Conservation (phyloP, 2,888 invertebrate genomes). For the Meghimatium bilineatum region DNA sequence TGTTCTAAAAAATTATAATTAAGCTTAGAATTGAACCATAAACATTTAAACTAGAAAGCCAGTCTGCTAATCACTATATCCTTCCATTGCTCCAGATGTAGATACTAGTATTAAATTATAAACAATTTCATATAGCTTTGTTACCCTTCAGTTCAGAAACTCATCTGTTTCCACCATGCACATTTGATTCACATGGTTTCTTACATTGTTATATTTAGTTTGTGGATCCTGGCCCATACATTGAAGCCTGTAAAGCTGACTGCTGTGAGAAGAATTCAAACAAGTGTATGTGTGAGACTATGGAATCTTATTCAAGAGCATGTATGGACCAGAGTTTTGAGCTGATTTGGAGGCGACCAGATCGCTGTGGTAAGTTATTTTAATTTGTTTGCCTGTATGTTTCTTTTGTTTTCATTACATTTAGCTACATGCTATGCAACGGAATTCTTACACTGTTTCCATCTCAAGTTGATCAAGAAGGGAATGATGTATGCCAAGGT, state of each 20-base stretch:
- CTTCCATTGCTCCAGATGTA: no score
- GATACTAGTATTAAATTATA: neutral
- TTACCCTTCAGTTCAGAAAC: neutral
- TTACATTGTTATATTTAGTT: constrained; percentile 75
- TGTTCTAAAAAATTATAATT: no score
- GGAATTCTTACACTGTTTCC: no score
- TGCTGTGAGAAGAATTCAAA: constrained; percentile 83
- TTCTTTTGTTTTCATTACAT: neutral
- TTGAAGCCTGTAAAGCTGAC: constrained; percentile 87
- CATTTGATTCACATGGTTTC: neutral
- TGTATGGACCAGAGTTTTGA: constrained; percentile 81
- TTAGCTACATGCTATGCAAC: no score
- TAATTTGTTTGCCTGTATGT: no score
- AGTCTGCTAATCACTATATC: no score
- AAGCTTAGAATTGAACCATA: no score
- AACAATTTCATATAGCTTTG: neutral
- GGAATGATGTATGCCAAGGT: no score
- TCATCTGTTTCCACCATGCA: neutral
- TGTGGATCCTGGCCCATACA: constrained; percentile 83
- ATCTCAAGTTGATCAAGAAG: no score
- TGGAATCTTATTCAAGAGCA: constrained; percentile 87
- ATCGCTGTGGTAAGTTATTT: constrained; percentile 88
- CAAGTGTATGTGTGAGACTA: constrained; percentile 81
- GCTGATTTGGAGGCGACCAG: constrained; percentile 85
- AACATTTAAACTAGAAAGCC: no score